These are phyloP conservation scores for Cyclophora albipunctata DNA, from an alignment of 2,888 invertebrate species.

Conservation along the genomic window DNA sequence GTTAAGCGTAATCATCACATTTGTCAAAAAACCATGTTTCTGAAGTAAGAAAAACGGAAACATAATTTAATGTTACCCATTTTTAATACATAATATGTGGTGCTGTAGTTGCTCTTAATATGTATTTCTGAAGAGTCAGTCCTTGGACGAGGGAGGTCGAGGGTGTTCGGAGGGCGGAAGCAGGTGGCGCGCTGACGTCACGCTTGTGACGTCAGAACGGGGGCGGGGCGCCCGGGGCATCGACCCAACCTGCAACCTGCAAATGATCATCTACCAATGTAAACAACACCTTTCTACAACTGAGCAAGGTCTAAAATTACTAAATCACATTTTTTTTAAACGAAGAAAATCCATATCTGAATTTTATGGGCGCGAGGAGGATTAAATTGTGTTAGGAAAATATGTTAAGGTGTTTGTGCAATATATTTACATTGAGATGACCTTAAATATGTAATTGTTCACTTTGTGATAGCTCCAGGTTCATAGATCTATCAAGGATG, in stretches of 20 bases:
- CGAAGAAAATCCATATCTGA: no score
- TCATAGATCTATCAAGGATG: no score
- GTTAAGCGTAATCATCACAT: no score
- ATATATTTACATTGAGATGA: no score
- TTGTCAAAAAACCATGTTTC: no score
- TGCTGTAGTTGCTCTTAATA: constrained; percentile 31
- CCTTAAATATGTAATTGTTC: no score
- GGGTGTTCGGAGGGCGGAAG: constrained; percentile 32
- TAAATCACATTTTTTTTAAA: background rate
- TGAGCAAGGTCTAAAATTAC: constrained; percentile 15
- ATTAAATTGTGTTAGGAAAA: no score
- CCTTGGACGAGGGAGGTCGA: constrained; percentile 30
- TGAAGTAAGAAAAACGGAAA: no score
- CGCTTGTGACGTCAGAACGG: constrained; percentile 55
- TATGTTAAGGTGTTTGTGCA: no score
- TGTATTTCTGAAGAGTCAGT: constrained; percentile 34
- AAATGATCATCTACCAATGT: constrained; percentile 13
- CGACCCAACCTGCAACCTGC: constrained; percentile 37
- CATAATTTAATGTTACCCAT: background rate
- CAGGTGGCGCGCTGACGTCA: constrained; percentile 59
- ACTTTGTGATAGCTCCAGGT: no score
- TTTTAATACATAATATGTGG: constrained; percentile 23
- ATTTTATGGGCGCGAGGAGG: background rate
- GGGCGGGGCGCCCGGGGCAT: constrained; percentile 52
- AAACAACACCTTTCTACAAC: constrained; percentile 10